These are phyloP conservation scores for Batillaria attramentaria DNA, from an alignment of 1,140 invertebrate species.

Conservation along the genomic window DNA sequence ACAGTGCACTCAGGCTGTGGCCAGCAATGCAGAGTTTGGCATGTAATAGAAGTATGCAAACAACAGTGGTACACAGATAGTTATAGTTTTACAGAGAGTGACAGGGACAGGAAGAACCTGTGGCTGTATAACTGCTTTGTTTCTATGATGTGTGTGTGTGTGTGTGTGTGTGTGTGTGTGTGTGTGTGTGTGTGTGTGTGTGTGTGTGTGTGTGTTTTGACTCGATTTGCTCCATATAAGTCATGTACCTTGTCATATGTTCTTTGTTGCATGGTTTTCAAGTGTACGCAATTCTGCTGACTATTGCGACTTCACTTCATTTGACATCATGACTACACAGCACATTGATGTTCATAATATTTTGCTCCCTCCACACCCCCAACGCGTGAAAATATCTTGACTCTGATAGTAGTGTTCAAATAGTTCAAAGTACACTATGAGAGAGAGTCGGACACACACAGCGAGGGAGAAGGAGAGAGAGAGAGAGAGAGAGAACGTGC, in stretches of 20 bases:
- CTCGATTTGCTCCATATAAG: no score
- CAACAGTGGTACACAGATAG: no score
- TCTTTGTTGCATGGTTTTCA: background rate
- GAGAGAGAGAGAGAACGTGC: constrained; percentile 17
- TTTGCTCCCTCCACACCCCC: background rate
- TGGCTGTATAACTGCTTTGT: background rate
- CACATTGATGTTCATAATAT: background rate
- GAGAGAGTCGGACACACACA: no score
- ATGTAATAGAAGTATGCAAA: no score
- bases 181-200: background rate
- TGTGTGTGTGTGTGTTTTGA: background rate
- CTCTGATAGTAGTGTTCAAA: background rate
- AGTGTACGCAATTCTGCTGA: background rate
- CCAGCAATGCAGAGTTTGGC: background rate
- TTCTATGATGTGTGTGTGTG: background rate
- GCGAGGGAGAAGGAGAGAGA: background rate
- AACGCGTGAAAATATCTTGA: background rate
- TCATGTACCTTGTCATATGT: no score
- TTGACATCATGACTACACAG: background rate
- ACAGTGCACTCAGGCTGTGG: background rate
- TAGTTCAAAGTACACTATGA: no score
- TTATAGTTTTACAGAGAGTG: no score
- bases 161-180: background rate
- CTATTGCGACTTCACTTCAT: background rate
- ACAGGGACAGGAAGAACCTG: no score